phyloP scores from a whole-genome alignment of 1,140 invertebrate genomes.

The Heliconius eleuchia region DNA sequence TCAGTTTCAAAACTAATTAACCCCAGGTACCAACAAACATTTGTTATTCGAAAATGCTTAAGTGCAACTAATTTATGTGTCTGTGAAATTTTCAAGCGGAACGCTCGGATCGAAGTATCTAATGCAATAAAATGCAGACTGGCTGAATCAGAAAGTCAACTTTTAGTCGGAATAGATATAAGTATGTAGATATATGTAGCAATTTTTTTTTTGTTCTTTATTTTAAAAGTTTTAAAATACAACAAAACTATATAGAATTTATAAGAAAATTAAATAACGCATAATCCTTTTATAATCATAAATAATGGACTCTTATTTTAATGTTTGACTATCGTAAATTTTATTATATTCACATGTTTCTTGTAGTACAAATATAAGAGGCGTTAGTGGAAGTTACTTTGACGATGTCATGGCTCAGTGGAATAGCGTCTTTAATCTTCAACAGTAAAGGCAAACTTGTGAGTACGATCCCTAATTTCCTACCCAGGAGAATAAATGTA shows the following conservation, averaged over 20 bases:
- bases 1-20: constrained; percentile 38
- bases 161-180: neutral
- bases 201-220: neutral
- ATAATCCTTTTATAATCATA: too few relatives aligned
- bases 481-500: too few relatives aligned
- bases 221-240: neutral
- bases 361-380: too few relatives aligned
- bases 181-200: neutral
- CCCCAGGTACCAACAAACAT: constrained; percentile 20
- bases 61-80: constrained; percentile 56
- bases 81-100: constrained; percentile 55
- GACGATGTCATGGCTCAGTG: too few relatives aligned
- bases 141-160: constrained; percentile 24
- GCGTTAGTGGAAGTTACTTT: too few relatives aligned
- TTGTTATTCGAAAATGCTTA: constrained; percentile 39
- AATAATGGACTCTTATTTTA: too few relatives aligned
- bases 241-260: too few relatives aligned
- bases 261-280: neutral
- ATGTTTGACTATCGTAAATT: too few relatives aligned
- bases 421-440: too few relatives aligned
- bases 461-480: too few relatives aligned
- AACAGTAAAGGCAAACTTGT: too few relatives aligned
- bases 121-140: constrained; percentile 61
- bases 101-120: constrained; percentile 46
- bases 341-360: too few relatives aligned